Evolutionary conservation across 2,888 invertebrate species (phyloP), one percentile per base, ranked within the genome.

Genomic region (Volucella zonaria): DNA sequence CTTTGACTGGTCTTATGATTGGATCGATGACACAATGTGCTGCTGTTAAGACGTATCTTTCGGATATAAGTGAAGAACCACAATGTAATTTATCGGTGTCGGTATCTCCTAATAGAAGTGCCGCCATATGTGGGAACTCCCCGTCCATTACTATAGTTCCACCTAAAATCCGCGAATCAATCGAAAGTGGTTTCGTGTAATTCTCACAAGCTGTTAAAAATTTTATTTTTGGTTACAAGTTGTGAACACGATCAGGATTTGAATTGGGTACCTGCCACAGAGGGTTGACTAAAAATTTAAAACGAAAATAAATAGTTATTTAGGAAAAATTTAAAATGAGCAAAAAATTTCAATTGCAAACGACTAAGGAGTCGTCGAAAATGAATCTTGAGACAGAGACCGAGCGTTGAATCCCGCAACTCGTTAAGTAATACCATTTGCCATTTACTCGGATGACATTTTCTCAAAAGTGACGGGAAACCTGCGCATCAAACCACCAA

Each of bases 41-140:
- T 14, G 79, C 83, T 12, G 79, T 86, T 43, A 87, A n/a, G 1
- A 77, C 52, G 58, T 43, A 82, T 10, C 71, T 23, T 14, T 83
- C 81, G 4, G 86, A 79, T 67, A 87, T 87, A 8, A 87, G 64
- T 9, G 87, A 73, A 9, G 79, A 78, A 38, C 79, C 86, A 45
- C 86, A 87, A 47, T 49, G 18, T 23, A 23, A 23, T 23, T 23
- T 2, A 23, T 23, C 18, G 18, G 1, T 23, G 3, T 2, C 18
- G 18, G 18, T 38, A 38, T 54, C 75, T 15, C 56, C 58, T 18
- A 38, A 82, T 1, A 81, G 68, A n/a, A 85, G 14, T 15, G 75
- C 87, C n/a, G 62, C 83, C 59, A 76, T 67, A 10, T 76, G 87
- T 9, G 87, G 83, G 67, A 79, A 87, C 70, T 86, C 87, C 9